Evolutionary conservation across 2,113 vertebrate species (phyloP).

Genomic region (Megaleporinus macrocephalus): DNA sequence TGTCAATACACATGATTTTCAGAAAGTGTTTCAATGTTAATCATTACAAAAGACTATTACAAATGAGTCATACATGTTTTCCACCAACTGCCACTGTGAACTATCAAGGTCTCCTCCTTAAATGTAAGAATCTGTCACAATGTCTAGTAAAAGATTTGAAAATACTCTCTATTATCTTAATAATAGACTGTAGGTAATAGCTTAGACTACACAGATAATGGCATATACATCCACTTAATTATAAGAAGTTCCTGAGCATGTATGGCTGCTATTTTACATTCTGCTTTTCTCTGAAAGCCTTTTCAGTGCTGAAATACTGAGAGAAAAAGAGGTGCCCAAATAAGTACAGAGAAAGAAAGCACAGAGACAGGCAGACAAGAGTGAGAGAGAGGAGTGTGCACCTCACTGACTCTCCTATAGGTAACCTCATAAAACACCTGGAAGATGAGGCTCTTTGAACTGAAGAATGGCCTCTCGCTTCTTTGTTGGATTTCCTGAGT

Average conservation of each 20-base stretch:
- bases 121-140: background rate
- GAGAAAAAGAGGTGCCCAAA: background rate
- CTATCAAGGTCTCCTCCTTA: background rate
- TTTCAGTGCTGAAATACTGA: background rate
- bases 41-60: background rate
- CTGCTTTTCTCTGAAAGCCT: background rate
- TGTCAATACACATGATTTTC: background rate
- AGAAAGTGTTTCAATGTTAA: background rate
- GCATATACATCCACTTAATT: background rate
- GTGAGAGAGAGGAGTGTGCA: background rate
- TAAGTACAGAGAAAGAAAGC: background rate
- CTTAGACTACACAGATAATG: slow-evolving; percentile 9
- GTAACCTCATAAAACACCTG: background rate
- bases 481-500: slow-evolving; percentile 22
- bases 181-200: background rate
- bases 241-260: background rate
- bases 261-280: background rate
- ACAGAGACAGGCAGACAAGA: background rate
- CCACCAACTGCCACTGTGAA: slow-evolving; percentile 2
- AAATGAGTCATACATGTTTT: background rate
- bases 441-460: slow-evolving; percentile 25
- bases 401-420: background rate
- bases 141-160: background rate
- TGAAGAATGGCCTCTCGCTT: slow-evolving; percentile 8
- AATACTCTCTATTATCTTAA: background rate